A percentile compares a stretch with the other conserved stretches of the same genome.
Evolutionary conservation across 2,797 vertebrate genomes (phyloP).

Genomic region (Saxicola maurus): DNA sequence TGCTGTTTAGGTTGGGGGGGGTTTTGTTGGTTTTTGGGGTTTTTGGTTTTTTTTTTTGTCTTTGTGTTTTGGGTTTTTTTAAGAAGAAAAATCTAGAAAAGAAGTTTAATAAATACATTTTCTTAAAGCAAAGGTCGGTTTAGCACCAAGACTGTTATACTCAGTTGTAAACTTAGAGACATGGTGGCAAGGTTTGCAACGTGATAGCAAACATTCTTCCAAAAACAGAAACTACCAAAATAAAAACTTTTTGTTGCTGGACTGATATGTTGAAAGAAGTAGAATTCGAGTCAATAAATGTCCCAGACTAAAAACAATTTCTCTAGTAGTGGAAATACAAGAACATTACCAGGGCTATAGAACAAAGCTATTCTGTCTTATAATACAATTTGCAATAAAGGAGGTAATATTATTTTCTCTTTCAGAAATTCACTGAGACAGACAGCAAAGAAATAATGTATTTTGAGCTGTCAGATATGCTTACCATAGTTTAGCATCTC

Average conservation of each 20-base stretch:
- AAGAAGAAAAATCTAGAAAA: neutral
- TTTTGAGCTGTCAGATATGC: constrained; percentile 15
- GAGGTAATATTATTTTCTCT: constrained; percentile 13
- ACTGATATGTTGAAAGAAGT: constrained; percentile 31
- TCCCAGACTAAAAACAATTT: neutral
- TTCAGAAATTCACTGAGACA: neutral
- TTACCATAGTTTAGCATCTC: neutral
- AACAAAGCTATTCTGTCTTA: constrained; percentile 3
- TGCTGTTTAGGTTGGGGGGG: neutral
- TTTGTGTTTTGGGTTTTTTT: neutral
- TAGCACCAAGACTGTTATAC: constrained; percentile 4
- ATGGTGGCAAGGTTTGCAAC: constrained; percentile 16
- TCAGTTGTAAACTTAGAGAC: neutral
- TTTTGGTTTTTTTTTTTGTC: neutral
- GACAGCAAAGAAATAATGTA: neutral
- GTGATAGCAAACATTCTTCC: neutral
- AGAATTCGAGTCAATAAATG: constrained; percentile 25
- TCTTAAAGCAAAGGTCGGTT: constrained; percentile 26
- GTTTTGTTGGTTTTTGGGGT: neutral
- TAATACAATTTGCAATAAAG: constrained; percentile 28
- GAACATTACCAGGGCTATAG: constrained; percentile 1
- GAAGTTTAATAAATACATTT: constrained; percentile 38
- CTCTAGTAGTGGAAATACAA: neutral
- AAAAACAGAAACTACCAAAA: constrained; percentile 4
- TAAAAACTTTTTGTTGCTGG: constrained; percentile 25